Evolutionary conservation across 2,888 invertebrate genomes (phyloP), one percentile per base, ranked within the genome.

Genomic region (Ptychoptera contaminata): DNA sequence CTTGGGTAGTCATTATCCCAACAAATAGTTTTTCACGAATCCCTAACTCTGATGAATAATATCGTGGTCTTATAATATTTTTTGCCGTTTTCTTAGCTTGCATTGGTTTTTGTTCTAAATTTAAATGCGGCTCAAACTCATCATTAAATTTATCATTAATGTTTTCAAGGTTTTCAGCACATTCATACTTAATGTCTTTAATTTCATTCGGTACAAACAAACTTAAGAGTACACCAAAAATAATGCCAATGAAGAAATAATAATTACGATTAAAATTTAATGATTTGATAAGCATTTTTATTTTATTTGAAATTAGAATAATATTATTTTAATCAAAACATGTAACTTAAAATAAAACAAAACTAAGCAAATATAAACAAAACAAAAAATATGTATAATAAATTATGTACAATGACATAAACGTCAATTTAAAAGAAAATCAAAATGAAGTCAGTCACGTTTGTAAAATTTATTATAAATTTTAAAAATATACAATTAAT

Each of bases 31-130:
- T 87, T 52, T 88, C 87, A 48, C 84, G 74, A 54, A 96, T 93
- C 14, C 92, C 94, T 45, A 97, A 73, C 63, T 97, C 97, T 0
- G 94, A 91, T 40, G 88, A 90, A 59, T 91, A 93, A 68, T 92
- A 97, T 16, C 94, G 73, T 1, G 94, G 92, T 2, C 96, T 75
- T 44, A 82, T 72, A 50, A 87, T 71, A 52, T 76, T 73, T 56
- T 76, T 74, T 10, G 72, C 70, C 50, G 16, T 16, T 23, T 66
- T 67, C 52, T 67, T 67, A 9, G 66, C 65, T 44, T 60, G 58
- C 50, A 67, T 55, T 47, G 67, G 67, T 55, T 67, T 67, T 45
- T 65, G 65, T 42, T 62, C 59, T 46, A 66, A 56, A 55, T 67
- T 67, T 47, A 66, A 55, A 52, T 63, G 65, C 42, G 65, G 65